A percentile compares a stretch with the other conserved stretches of the same genome.
phyloP scores from a whole-genome alignment of 1,140 invertebrate species.

The Pantala flavescens region DNA sequence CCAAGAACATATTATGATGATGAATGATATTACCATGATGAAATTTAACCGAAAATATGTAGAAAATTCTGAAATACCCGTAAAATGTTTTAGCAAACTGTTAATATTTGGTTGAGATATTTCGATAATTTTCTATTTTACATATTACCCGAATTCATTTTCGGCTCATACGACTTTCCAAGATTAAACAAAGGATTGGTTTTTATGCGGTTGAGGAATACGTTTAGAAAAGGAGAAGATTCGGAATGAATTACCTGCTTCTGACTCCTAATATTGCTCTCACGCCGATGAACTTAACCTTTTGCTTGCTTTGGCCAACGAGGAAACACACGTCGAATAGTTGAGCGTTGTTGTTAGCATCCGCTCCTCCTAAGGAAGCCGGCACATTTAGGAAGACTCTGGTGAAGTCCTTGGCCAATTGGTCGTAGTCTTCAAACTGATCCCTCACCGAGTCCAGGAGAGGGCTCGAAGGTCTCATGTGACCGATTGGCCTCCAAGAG shows the following conservation, averaged over 20 bases:
- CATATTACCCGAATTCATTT: no score
- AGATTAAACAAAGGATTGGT: no score
- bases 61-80: no score
- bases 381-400: constrained; percentile 65
- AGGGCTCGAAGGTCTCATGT: constrained; percentile 87
- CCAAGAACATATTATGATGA: no score
- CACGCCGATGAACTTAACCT: constrained; percentile 79
- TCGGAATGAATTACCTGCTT: constrained; percentile 49
- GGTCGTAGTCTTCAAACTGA: constrained; percentile 88
- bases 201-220: no score
- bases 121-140: no score
- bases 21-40: no score
- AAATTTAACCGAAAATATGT: no score
- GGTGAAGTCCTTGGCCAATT: constrained; percentile 85
- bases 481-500: constrained; percentile 88
- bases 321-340: constrained; percentile 86
- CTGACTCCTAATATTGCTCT: constrained; percentile 82
- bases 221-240: no score
- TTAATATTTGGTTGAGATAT: no score
- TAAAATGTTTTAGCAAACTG: no score
- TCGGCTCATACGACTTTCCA: no score
- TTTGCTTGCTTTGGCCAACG: constrained; percentile 82
- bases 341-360: constrained; percentile 59
- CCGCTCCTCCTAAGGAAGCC: constrained; percentile 30
- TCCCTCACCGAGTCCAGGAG: constrained; percentile 83